Percentiles rank a stretch among this genome's conserved stretches.
These are phyloP conservation scores for Cenopis cana DNA, from an alignment of 2,888 invertebrate genomes.

Conservation along the genomic window DNA sequence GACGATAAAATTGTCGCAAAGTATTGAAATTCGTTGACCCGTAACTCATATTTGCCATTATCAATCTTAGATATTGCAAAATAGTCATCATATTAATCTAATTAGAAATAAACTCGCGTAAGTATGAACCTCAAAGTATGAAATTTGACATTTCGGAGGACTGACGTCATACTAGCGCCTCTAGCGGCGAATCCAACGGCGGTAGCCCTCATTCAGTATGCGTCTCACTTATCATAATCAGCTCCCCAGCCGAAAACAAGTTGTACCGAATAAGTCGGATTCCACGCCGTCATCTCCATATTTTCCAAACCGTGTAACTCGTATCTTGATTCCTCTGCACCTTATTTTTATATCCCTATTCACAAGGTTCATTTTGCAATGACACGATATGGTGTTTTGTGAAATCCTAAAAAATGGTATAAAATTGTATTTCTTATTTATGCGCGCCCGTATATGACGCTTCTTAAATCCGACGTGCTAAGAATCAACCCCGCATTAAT, in stretches of 20 bases:
- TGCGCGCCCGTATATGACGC: slow-evolving; percentile 40
- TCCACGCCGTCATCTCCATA: not conserved
- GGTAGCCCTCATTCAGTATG: not conserved
- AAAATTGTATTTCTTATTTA: slow-evolving; percentile 45
- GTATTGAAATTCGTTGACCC: too few species aligned
- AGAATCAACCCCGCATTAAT: slow-evolving; percentile 32
- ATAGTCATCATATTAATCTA: too few species aligned
- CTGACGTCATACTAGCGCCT: too few species aligned
- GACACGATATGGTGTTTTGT: not conserved
- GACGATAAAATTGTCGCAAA: too few species aligned
- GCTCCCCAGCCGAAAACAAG: not conserved
- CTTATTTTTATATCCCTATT: not conserved
- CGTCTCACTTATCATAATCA: slow-evolving; percentile 35
- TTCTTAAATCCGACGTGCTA: slow-evolving; percentile 30
- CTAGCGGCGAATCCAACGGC: too few species aligned
- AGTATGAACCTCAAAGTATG: too few species aligned
- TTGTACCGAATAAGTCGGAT: slow-evolving; percentile 33
- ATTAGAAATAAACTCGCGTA: too few species aligned
- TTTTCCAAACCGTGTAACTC: not conserved
- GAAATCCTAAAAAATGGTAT: slow-evolving; percentile 6
- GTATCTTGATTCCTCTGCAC: not conserved
- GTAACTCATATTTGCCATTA: too few species aligned
- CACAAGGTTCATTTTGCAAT: not conserved
- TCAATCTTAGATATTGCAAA: too few species aligned
- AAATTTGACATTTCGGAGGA: too few species aligned